Conservation (phyloP, 2,888 invertebrate species). For the Panzeria rudis region DNA sequence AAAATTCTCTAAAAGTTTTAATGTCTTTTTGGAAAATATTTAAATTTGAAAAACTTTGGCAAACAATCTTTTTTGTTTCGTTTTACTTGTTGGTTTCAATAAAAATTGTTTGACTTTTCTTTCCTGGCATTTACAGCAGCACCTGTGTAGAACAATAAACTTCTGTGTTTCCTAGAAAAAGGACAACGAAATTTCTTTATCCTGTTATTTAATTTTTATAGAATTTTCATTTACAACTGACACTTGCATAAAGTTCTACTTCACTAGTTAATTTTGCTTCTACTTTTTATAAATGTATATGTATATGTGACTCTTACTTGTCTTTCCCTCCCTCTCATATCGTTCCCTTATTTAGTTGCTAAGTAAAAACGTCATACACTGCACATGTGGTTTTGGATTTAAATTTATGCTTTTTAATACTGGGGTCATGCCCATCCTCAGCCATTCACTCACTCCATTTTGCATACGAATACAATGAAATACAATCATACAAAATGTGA, state of each 20-base stretch:
- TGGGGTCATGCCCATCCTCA: constrained; percentile 2
- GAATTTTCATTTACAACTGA: constrained; percentile 61
- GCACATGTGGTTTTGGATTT: constrained; percentile 65
- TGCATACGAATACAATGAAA: constrained; percentile 9
- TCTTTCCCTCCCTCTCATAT: neutral
- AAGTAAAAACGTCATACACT: constrained; percentile 59
- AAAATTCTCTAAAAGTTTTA: constrained; percentile 26
- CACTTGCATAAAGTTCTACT: constrained; percentile 43
- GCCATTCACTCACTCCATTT: constrained; percentile 5
- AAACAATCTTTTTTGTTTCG: neutral
- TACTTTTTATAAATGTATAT: neutral
- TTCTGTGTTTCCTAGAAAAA: neutral
- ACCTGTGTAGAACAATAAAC: constrained; percentile 44
- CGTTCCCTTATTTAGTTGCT: neutral
- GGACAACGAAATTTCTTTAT: constrained; percentile 24
- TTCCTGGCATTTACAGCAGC: constrained; percentile 34
- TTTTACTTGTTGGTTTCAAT: constrained; percentile 6
- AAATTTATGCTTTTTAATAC: constrained; percentile 46
- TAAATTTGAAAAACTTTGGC: constrained; percentile 25
- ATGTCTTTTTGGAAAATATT: constrained; percentile 17
- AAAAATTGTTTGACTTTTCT: constrained; percentile 32
- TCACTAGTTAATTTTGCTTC: neutral
- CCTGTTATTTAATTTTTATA: constrained; percentile 57
- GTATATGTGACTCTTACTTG: neutral
- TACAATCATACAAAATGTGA: constrained; percentile 8